Percentiles rank a stretch among this genome's conserved stretches.
These are phyloP conservation scores for Leucophenga varia DNA, from an alignment of 1,140 invertebrate genomes.

Conservation along the genomic window DNA sequence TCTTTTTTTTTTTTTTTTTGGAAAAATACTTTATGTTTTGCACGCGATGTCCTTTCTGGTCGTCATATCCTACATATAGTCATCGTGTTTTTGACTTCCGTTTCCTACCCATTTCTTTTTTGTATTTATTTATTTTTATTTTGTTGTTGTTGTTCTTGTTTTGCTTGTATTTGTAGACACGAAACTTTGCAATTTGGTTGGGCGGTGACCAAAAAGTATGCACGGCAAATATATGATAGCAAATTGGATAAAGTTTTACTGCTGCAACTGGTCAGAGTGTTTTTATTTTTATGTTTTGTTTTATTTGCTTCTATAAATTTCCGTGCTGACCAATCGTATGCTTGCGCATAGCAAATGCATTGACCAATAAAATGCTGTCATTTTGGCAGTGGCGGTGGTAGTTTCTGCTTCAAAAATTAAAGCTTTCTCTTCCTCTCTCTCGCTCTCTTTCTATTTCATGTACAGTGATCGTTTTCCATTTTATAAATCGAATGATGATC, in stretches of 20 bases:
- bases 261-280: slow-evolving; percentile 45
- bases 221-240: slow-evolving; percentile 2
- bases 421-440: neutral
- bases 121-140: slow-evolving; percentile 27
- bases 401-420: neutral
- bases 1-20: no score
- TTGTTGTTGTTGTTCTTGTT: slow-evolving; percentile 4
- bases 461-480: slow-evolving; percentile 79
- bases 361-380: slow-evolving; percentile 10
- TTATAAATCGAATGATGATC: slow-evolving; percentile 82
- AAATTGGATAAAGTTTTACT: slow-evolving; percentile 28
- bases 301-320: no score
- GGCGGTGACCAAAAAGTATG: no score
- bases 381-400: neutral
- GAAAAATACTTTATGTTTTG: no score
- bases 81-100: slow-evolving; percentile 6
- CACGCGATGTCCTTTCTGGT: slow-evolving; percentile 55
- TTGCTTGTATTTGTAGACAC: no score
- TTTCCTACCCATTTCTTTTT: slow-evolving; percentile 11
- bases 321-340: neutral
- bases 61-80: slow-evolving; percentile 39
- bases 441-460: slow-evolving; percentile 14
- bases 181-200: no score
- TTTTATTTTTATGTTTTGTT: no score
- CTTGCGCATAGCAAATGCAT: neutral